Evolutionary conservation across 1,140 invertebrate genomes (phyloP).

Genomic region (Leptinotarsa defecta): DNA sequence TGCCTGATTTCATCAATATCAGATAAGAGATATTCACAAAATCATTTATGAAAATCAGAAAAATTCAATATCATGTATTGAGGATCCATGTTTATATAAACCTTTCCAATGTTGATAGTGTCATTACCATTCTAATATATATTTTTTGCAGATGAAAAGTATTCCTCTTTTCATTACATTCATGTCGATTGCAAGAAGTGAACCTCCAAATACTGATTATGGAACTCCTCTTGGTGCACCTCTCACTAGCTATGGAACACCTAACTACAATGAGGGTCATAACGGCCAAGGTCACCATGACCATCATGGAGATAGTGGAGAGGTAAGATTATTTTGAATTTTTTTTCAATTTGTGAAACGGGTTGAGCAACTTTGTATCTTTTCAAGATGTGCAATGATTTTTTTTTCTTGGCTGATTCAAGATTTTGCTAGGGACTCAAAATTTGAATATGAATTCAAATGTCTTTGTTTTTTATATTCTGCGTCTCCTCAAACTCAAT

Average conservation of each 20-base stretch:
- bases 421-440: too few relatives aligned
- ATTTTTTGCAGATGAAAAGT: slow-evolving; percentile 5
- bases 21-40: neutral
- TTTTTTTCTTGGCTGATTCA: too few relatives aligned
- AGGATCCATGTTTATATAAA: too few relatives aligned
- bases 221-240: slow-evolving; percentile 41
- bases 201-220: slow-evolving; percentile 41
- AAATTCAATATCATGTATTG: too few relatives aligned
- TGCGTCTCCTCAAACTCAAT: too few relatives aligned
- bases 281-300: slow-evolving; percentile 39
- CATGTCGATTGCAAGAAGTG: slow-evolving; percentile 29
- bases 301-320: slow-evolving; percentile 21
- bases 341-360: too few relatives aligned
- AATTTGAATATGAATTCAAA: too few relatives aligned
- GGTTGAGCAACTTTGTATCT: too few relatives aligned
- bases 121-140: too few relatives aligned
- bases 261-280: slow-evolving; percentile 40
- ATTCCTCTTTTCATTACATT: slow-evolving; percentile 1
- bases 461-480: too few relatives aligned
- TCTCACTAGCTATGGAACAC: slow-evolving; percentile 39
- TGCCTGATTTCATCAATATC: neutral
- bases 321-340: slow-evolving; percentile 8
- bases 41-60: neutral
- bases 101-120: too few relatives aligned
- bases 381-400: too few relatives aligned